Conservation (phyloP, 2,113 vertebrate species). For the Opisthocomus hoazin region DNA sequence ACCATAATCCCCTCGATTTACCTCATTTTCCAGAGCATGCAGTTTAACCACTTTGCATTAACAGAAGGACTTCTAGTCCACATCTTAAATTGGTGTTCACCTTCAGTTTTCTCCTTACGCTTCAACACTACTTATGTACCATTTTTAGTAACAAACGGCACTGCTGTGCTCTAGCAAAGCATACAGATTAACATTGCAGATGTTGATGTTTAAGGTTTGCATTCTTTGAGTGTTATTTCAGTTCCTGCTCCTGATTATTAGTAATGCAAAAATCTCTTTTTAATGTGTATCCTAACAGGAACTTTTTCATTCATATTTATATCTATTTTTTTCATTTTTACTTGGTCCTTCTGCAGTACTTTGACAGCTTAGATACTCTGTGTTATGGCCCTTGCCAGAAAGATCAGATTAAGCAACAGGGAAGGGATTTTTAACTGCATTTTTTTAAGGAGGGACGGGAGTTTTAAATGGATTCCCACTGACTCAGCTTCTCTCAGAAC, state of each 20-base stretch:
- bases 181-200: neutral
- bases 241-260: neutral
- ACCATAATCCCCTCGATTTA: neutral
- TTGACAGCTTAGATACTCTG: neutral
- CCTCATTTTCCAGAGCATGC: neutral
- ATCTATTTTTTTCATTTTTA: neutral
- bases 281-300: neutral
- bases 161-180: neutral
- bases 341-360: neutral
- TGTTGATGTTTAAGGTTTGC: neutral
- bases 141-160: neutral
- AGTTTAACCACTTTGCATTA: neutral
- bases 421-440: neutral
- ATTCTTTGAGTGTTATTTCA: neutral
- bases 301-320: neutral
- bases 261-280: neutral
- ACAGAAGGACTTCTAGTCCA: neutral
- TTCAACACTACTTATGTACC: accelerated
- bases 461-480: neutral
- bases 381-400: neutral
- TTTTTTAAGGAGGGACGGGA: neutral
- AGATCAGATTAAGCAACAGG: neutral
- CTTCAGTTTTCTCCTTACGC: neutral
- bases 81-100: neutral
- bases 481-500: neutral